Evolutionary conservation across 2,797 vertebrate species (phyloP).

Genomic region (Sebastolobus altivelis): DNA sequence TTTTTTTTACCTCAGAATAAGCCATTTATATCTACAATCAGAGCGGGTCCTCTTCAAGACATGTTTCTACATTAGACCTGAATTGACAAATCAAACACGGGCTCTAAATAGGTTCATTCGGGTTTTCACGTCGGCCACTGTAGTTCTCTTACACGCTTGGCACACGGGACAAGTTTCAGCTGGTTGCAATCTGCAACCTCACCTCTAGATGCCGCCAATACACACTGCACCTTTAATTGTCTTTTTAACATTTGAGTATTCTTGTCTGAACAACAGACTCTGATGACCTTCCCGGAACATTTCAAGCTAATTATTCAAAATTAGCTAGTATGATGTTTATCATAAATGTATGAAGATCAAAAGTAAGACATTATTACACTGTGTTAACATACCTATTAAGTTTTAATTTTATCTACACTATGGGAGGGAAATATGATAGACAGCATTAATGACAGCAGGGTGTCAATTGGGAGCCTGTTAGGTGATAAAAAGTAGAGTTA

Average conservation of each 20-base stretch:
- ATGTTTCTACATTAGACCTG: too few species aligned
- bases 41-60: neutral
- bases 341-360: neutral
- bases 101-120: too few species aligned
- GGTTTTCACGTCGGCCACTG: fast-evolving
- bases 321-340: neutral
- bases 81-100: too few species aligned
- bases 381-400: neutral
- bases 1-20: neutral
- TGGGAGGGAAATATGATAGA: neutral
- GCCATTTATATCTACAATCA: neutral
- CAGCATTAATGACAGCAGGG: neutral
- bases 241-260: neutral
- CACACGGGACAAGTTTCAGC: too few species aligned
- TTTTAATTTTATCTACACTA: neutral
- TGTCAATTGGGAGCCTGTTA: neutral
- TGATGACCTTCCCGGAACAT: neutral
- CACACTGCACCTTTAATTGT: neutral
- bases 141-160: fast-evolving
- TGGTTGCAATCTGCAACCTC: too few species aligned
- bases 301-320: neutral
- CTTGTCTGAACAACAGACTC: neutral
- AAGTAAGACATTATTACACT: neutral
- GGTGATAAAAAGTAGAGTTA: conserved; percentile 13
- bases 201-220: neutral